A percentile compares a stretch with the other conserved stretches of the same genome.
These are phyloP conservation scores for Phlogophora meticulosa DNA, from an alignment of 2,888 invertebrate species.

Conservation along the genomic window DNA sequence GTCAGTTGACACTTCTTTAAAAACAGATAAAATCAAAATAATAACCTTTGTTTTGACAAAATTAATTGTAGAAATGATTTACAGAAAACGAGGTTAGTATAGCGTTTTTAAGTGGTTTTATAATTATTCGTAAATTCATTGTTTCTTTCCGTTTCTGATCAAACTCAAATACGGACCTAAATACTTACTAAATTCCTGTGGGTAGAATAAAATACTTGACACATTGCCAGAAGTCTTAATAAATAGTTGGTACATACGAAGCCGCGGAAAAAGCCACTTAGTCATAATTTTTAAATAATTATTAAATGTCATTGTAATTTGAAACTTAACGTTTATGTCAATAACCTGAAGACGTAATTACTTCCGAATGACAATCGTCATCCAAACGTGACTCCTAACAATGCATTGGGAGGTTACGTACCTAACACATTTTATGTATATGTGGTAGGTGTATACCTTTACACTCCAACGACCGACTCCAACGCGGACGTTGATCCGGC, in stretches of 20 bases:
- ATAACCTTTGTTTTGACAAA: not conserved
- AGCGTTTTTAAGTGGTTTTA: no score
- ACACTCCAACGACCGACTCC: not conserved
- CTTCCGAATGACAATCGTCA: conserved; percentile 23
- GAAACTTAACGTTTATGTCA: conserved; percentile 19
- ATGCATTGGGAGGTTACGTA: not conserved
- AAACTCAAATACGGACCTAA: not conserved
- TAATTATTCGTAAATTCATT: conserved; percentile 8
- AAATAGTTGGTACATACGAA: conserved; percentile 23
- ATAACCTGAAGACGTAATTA: conserved; percentile 17
- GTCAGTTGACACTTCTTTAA: not conserved
- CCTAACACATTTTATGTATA: no score
- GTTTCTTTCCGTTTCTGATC: conserved; percentile 9
- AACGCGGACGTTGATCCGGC: no score
- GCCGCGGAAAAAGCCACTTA: conserved; percentile 18
- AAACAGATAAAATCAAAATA: conserved; percentile 2
- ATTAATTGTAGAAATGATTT: not conserved
- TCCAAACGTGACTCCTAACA: not conserved
- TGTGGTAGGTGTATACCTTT: no score
- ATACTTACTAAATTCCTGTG: not conserved
- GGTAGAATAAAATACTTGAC: conserved; percentile 7
- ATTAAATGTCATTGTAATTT: conserved; percentile 48
- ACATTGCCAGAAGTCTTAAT: conserved; percentile 1
- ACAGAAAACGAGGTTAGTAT: no score
- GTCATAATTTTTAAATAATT: conserved; percentile 12